Base-by-base conservation (phyloP, 2,113 vertebrate genomes). In the Seriola aureovittata region DNA sequence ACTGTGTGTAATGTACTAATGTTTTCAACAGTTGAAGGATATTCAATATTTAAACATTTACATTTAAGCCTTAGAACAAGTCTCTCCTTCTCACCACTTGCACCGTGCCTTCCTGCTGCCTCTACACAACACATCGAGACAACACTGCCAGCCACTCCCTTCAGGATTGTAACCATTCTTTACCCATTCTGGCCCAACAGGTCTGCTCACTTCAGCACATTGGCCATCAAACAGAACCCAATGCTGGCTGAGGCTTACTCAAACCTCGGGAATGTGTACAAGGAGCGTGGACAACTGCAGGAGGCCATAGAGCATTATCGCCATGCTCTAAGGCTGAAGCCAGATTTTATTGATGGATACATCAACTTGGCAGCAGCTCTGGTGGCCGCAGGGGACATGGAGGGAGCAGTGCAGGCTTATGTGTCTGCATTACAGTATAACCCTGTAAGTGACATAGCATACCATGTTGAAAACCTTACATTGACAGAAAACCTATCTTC, bases 361-460 rank as follows among this genome's bases (percentile, higher is more conserved):
- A 99, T 99, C 92, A 99, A 99, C 93, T 92, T 99, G 92, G 98
- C 98, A 79, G 98, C 98, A 52, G 98, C 98, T 2, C 91, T 99
- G 84, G 98, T 99, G 88, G 98, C 98, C 52, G 98, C 98, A 54
- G 98, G 98, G 13, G 98, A 99, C 94, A 99, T 99, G 98, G 98
- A 99, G 95, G 98, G 98, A 92, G 98, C 98, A 42, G 98, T 99
- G 77, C 98, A 99, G 92, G 98, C 98, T 42, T 99, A 99, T 3
- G 98, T 99, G 66, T 99, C 98, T 70, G 98, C 98, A 71, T 96
- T 99, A 94, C 98, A 99, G 95, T 99, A 99, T 94, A 99, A 99
- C 91, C 98, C 98, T 88, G 98, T 99, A 92, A 96, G 97, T 97
- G 3, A 11, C 14, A 9, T 14, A 12, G 0, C 44, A 16, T 34